Percentiles rank a stretch among this genome's conserved stretches.
Evolutionary conservation across 2,888 invertebrate species (phyloP).

Genomic region (Cheiracanthium punctorium): DNA sequence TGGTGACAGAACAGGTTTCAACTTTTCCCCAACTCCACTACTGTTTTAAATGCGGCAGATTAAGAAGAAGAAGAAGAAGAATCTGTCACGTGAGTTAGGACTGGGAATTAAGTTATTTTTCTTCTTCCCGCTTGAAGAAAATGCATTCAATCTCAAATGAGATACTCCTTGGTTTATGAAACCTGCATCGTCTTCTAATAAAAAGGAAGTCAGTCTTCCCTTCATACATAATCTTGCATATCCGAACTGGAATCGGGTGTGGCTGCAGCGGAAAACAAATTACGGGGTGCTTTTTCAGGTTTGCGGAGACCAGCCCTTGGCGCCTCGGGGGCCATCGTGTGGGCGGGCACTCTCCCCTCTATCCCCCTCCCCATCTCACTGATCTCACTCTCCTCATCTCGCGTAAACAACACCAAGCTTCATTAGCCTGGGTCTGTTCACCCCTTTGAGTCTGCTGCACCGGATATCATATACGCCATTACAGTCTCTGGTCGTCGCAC

Average conservation of each 20-base stretch:
- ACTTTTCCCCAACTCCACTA: no score
- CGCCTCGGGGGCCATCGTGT: constrained; percentile 46
- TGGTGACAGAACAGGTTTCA: no score
- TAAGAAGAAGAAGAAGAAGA: no score
- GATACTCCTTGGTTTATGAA: no score
- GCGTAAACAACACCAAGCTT: constrained; percentile 5
- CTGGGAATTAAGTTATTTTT: no score
- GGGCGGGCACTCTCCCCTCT: constrained; percentile 23
- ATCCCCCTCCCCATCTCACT: background rate
- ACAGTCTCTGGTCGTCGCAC: background rate
- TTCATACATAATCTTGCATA: background rate
- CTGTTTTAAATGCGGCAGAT: no score
- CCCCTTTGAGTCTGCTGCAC: constrained; percentile 47
- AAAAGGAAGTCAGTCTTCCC: background rate
- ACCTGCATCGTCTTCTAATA: no score
- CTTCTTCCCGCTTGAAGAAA: no score
- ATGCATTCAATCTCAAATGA: no score
- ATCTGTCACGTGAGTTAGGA: no score
- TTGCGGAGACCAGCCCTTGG: constrained; percentile 34
- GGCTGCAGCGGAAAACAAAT: constrained; percentile 33
- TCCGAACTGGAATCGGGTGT: constrained; percentile 23
- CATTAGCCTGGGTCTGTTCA: constrained; percentile 22
- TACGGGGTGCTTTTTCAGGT: constrained; percentile 39
- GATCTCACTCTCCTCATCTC: background rate
- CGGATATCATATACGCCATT: constrained; percentile 53